phyloP scores from a whole-genome alignment of 2,888 invertebrate genomes.

The Panzeria rudis region DNA sequence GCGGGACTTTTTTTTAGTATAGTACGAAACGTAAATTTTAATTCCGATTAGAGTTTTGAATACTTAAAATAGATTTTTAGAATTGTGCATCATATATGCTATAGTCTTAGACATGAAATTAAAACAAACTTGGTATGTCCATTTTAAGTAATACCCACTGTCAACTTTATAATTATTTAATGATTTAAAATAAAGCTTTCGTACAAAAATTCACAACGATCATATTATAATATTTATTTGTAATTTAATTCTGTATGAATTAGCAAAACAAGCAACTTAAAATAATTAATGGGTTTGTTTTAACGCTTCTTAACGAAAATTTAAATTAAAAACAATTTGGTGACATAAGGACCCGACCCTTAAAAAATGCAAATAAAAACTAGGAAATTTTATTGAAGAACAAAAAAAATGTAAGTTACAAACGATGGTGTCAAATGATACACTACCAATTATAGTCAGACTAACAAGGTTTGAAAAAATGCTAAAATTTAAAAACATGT shows the following conservation, averaged over 20 bases:
- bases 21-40: no score
- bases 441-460: slow-evolving; percentile 35
- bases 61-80: no score
- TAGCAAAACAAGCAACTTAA: slow-evolving; percentile 40
- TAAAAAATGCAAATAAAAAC: slow-evolving; percentile 8
- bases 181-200: slow-evolving; percentile 24
- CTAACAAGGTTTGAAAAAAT: slow-evolving; percentile 29
- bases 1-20: no score
- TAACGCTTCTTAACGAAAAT: slow-evolving; percentile 47
- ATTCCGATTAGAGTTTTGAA: no score
- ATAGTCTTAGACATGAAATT: no score
- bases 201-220: neutral
- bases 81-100: no score
- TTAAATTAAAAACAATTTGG: slow-evolving; percentile 54
- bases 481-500: slow-evolving; percentile 14
- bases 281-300: slow-evolving; percentile 62
- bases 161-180: neutral
- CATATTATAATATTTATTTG: neutral
- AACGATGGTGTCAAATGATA: slow-evolving; percentile 62
- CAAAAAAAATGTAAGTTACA: neutral
- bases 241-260: slow-evolving; percentile 33
- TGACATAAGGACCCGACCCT: slow-evolving; percentile 60
- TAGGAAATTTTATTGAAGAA: neutral
- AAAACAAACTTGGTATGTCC: neutral
- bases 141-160: neutral